Conservation (phyloP, 2,888 invertebrate genomes). For the Orgyia antiqua region DNA sequence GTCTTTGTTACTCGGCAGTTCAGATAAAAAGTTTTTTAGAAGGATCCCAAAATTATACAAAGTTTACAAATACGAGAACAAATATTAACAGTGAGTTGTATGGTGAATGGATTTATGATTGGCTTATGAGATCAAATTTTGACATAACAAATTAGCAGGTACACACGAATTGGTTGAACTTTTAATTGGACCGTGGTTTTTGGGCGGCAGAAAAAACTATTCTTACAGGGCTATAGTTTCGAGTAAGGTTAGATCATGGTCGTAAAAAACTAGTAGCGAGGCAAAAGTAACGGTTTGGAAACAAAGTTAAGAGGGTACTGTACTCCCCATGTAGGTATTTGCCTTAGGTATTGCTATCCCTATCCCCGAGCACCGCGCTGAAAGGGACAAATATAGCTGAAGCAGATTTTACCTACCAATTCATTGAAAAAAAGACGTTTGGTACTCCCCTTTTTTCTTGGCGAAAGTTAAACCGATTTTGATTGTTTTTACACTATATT, state of each 20-base stretch:
- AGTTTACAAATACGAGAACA: slow-evolving; percentile 36
- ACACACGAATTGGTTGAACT: slow-evolving; percentile 41
- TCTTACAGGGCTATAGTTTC: not conserved
- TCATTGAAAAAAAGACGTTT: too few species aligned
- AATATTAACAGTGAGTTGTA: slow-evolving; percentile 55
- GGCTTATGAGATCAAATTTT: slow-evolving; percentile 37
- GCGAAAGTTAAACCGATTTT: too few species aligned
- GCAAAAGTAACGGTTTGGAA: slow-evolving; percentile 17
- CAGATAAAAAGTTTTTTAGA: slow-evolving; percentile 44
- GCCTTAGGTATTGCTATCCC: too few species aligned
- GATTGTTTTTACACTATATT: too few species aligned
- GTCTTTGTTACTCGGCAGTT: slow-evolving; percentile 47
- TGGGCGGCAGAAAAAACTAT: slow-evolving; percentile 9
- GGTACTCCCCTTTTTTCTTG: too few species aligned
- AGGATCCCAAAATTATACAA: slow-evolving; percentile 25
- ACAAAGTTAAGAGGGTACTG: too few species aligned
- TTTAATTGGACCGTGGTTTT: slow-evolving; percentile 32
- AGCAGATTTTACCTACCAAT: too few species aligned
- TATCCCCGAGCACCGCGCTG: too few species aligned
- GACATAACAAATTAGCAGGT: slow-evolving; percentile 47
- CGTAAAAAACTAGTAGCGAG: slow-evolving; percentile 14
- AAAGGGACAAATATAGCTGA: too few species aligned
- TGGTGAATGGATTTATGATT: slow-evolving; percentile 51
- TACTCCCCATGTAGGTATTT: too few species aligned
- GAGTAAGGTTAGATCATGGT: slow-evolving; percentile 4